phyloP scores from a whole-genome alignment of 2,888 invertebrate species.

The Troilus luridus region DNA sequence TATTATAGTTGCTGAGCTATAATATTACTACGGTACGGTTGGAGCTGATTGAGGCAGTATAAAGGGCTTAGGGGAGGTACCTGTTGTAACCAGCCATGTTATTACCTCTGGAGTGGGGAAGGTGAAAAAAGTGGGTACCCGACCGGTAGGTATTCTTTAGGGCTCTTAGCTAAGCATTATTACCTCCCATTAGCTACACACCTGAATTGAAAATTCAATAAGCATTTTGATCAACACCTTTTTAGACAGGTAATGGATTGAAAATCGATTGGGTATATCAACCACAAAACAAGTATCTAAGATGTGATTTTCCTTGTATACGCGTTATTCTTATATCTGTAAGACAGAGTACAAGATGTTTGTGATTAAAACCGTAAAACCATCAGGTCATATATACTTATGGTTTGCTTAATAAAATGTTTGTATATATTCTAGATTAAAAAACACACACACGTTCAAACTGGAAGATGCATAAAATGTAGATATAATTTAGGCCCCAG shows the following conservation, averaged over 20 bases:
- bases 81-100: conserved; percentile 43
- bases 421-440: too few relatives aligned
- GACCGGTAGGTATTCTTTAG: conserved; percentile 18
- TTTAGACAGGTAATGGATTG: neutral
- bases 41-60: neutral
- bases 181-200: conserved; percentile 1
- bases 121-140: conserved; percentile 9
- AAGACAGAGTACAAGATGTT: too few relatives aligned
- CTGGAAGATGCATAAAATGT: too few relatives aligned
- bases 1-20: neutral
- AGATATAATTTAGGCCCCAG: too few relatives aligned
- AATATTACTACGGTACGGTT: neutral
- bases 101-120: neutral
- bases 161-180: neutral
- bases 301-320: neutral
- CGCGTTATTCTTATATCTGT: neutral
- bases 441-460: too few relatives aligned
- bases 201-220: conserved; percentile 25
- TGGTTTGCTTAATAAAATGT: too few relatives aligned
- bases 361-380: too few relatives aligned
- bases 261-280: neutral
- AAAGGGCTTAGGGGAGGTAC: conserved; percentile 2
- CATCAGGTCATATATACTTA: too few relatives aligned
- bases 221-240: neutral
- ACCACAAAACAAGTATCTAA: neutral